Conservation (phyloP, 2,888 invertebrate genomes). For the Lumbricus terrestris region DNA sequence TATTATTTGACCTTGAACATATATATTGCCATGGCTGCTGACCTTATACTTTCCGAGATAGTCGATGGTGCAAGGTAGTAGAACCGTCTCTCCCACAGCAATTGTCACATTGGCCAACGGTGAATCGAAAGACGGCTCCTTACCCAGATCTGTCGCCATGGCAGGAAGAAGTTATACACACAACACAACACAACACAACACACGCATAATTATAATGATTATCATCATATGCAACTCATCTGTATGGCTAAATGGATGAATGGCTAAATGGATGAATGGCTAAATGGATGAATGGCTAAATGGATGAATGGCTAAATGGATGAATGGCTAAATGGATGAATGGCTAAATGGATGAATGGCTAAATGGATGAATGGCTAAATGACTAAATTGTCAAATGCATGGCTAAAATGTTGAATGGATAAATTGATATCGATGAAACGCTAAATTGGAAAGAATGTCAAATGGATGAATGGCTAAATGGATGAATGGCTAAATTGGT, state of each 20-base stretch:
- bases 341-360: neutral
- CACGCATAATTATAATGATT: no score
- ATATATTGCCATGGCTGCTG: no score
- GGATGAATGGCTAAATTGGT: neutral
- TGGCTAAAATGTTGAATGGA: no score
- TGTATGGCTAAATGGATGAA: no score
- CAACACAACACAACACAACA: neutral
- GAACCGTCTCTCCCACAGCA: conserved; percentile 23
- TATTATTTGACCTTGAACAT: no score
- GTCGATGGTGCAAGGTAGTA: conserved; percentile 22
- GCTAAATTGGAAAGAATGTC: no score
- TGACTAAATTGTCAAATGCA: no score
- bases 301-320: neutral
- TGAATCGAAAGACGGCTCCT: conserved; percentile 26
- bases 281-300: no score
- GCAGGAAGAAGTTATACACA: neutral
- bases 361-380: neutral
- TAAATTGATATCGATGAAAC: no score
- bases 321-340: neutral
- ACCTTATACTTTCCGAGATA: conserved; percentile 31
- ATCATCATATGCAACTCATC: no score
- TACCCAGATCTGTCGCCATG: conserved; percentile 29
- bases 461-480: no score
- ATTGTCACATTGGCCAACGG: conserved; percentile 25
- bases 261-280: no score